Conservation (phyloP, 2,888 invertebrate species). For the Pachymerium ferrugineum region DNA sequence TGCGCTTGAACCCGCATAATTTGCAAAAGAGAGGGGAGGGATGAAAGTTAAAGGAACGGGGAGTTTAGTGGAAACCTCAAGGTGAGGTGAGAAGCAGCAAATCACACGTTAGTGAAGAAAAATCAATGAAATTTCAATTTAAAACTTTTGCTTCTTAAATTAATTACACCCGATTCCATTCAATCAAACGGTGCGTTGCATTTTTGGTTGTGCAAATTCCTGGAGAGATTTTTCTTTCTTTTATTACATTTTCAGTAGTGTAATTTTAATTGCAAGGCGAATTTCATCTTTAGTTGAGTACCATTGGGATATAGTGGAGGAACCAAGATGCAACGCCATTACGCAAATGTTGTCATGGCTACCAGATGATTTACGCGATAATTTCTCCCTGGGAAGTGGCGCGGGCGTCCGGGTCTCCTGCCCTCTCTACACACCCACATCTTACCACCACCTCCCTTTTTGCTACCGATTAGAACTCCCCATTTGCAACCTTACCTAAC, state of each 20-base stretch:
- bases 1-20: conserved; percentile 9
- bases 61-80: not conserved
- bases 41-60: not conserved
- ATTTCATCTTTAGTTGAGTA: not conserved
- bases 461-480: not conserved
- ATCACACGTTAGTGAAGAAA: not conserved
- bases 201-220: not conserved
- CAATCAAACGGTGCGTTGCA: not conserved
- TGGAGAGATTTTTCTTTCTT: not conserved
- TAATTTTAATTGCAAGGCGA: not conserved
- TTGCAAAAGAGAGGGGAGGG: not conserved
- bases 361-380: conserved; percentile 4
- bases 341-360: conserved; percentile 9
- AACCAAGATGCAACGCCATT: conserved; percentile 3
- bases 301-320: not conserved
- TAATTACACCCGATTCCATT: not conserved
- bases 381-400: conserved; percentile 13
- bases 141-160: not conserved
- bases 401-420: not conserved
- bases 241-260: not conserved
- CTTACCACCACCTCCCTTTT: not conserved
- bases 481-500: not conserved
- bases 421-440: not conserved
- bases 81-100: conserved; percentile 3
- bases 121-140: conserved; percentile 4